These are phyloP conservation scores for Eidolon helvum DNA, from an alignment of 2,113 vertebrate species.

Conservation along the genomic window DNA sequence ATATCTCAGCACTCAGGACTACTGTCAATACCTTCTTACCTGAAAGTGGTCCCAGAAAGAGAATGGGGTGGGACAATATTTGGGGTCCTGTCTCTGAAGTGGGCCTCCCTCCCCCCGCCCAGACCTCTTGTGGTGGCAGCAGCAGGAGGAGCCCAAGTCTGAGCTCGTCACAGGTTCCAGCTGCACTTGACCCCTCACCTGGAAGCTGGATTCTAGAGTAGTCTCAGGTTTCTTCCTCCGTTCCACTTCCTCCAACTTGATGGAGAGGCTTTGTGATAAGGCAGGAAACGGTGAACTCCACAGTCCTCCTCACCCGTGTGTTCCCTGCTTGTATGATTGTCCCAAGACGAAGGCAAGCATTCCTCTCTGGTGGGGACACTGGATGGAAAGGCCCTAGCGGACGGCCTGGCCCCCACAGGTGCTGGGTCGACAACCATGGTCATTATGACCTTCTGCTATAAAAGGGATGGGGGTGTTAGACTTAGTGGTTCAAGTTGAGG, in stretches of 20 bases:
- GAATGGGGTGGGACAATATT: accelerated
- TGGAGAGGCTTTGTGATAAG: accelerated
- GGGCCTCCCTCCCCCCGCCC: no score
- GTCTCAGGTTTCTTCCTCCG: not conserved
- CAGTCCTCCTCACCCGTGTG: accelerated
- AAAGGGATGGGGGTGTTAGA: not conserved
- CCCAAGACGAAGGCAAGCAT: not conserved
- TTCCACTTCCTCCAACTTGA: not conserved
- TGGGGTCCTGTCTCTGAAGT: not conserved
- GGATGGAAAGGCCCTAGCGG: not conserved
- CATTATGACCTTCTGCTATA: not conserved
- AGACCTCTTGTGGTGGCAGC: not conserved
- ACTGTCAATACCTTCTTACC: accelerated
- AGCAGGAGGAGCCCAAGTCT: not conserved
- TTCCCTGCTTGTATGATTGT: not conserved
- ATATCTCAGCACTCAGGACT: accelerated
- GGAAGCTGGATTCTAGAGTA: no score
- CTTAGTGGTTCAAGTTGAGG: accelerated
- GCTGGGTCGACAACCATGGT: accelerated
- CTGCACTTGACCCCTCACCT: no score
- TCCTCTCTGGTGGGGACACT: accelerated
- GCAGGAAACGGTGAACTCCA: accelerated
- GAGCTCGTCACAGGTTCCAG: not conserved
- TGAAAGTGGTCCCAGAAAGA: no score
- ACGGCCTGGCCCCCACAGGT: not conserved